Conservation (phyloP, 2,888 invertebrate genomes). For the Halocaridina rubra region DNA sequence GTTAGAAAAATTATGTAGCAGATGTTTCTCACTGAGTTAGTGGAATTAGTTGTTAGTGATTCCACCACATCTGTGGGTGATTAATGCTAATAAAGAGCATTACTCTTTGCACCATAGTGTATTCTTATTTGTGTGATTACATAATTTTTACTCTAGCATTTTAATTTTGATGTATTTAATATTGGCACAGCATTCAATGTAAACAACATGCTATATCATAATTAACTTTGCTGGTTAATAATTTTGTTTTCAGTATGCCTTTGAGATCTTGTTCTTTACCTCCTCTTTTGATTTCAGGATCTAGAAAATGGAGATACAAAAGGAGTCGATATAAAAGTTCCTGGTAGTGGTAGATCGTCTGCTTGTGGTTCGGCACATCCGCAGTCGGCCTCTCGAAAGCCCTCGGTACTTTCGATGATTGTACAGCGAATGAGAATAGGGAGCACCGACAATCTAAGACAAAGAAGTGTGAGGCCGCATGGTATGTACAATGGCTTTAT, state of each 20-base stretch:
- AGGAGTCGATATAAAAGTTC: slow-evolving; percentile 37
- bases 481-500: slow-evolving; percentile 20
- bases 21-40: too few relatives aligned
- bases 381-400: slow-evolving; percentile 26
- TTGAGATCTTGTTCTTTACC: too few relatives aligned
- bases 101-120: too few relatives aligned
- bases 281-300: slow-evolving; percentile 22
- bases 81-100: too few relatives aligned
- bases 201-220: not conserved
- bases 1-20: too few relatives aligned
- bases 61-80: too few relatives aligned
- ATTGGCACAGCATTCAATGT: not conserved
- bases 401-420: slow-evolving; percentile 34
- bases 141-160: not conserved
- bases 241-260: too few relatives aligned
- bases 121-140: not conserved
- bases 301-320: slow-evolving; percentile 18
- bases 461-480: not conserved
- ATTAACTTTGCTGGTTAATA: not conserved
- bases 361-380: slow-evolving; percentile 14
- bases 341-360: slow-evolving; percentile 23
- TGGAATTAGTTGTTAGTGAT: too few relatives aligned
- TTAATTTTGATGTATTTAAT: not conserved
- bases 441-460: slow-evolving; percentile 29
- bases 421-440: slow-evolving; percentile 15